Evolutionary conservation across 2,113 vertebrate species (phyloP).

Genomic region (Osmerus mordax): DNA sequence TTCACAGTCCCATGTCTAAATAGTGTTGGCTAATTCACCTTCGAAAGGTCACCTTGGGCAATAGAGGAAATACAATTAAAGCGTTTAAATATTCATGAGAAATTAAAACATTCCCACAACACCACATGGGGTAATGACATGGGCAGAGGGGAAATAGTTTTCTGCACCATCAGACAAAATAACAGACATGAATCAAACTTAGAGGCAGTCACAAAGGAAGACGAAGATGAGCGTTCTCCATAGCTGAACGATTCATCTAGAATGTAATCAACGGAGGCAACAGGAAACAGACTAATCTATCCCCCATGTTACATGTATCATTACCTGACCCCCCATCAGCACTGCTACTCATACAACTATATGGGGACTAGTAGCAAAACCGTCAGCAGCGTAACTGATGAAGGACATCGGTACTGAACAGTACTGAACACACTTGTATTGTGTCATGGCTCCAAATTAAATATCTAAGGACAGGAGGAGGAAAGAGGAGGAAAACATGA

Average conservation of each 20-base stretch:
- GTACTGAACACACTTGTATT: no score
- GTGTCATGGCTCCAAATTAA: constrained; percentile 18
- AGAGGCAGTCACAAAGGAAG: constrained; percentile 39
- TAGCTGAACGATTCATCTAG: constrained; percentile 58
- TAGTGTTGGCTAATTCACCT: constrained; percentile 35
- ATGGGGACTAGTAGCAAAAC: constrained; percentile 31
- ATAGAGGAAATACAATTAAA: constrained; percentile 47
- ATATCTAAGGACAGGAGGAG: not conserved
- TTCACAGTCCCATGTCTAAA: not conserved
- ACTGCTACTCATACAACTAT: constrained; percentile 13
- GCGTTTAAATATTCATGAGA: constrained; percentile 50
- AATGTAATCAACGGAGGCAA: constrained; percentile 58
- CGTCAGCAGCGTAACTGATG: constrained; percentile 2
- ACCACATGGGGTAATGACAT: constrained; percentile 44
- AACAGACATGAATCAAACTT: constrained; percentile 71
- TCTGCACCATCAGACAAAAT: constrained; percentile 59
- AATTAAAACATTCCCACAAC: constrained; percentile 49
- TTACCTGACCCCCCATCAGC: constrained; percentile 52
- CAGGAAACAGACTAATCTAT: constrained; percentile 59
- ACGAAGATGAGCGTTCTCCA: constrained; percentile 39
- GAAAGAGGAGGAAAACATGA: not conserved
- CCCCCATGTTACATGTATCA: constrained; percentile 60
- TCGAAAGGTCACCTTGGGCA: constrained; percentile 19
- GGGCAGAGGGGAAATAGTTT: constrained; percentile 55
- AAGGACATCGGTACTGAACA: no score